Evolutionary conservation across 2,797 vertebrate genomes (phyloP).

Genomic region (Bothrops alternatus): DNA sequence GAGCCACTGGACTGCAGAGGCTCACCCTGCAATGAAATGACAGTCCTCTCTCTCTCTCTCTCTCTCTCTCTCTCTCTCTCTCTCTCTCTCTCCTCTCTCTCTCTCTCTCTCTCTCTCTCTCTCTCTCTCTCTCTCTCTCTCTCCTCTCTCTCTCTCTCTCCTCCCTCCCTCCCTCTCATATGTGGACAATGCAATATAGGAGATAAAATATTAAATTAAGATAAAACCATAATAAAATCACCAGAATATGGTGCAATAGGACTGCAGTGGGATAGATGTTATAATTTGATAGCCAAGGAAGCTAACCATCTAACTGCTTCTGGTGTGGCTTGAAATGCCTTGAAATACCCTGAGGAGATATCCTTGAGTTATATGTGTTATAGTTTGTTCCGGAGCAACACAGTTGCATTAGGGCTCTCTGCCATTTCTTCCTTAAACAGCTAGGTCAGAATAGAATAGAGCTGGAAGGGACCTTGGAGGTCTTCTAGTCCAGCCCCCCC

Average conservation of each 20-base stretch:
- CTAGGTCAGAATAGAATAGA: background rate
- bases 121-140: too few species aligned
- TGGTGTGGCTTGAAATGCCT: background rate
- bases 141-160: too few species aligned
- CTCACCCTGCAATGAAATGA: conserved; percentile 56
- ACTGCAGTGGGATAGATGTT: too few species aligned
- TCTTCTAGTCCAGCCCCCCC: too few species aligned
- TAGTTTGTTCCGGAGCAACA: background rate
- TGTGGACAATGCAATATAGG: background rate
- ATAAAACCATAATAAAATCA: background rate
- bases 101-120: too few species aligned
- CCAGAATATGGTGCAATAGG: background rate
- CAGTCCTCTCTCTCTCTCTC: background rate
- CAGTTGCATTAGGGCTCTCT: background rate
- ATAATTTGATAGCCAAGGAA: background rate
- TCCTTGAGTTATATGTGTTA: background rate
- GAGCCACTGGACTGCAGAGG: conserved; percentile 38
- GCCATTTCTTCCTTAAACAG: background rate
- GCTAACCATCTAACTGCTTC: background rate
- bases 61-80: background rate
- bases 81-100: too few species aligned
- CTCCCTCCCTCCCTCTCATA: background rate
- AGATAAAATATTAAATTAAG: background rate
- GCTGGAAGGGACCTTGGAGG: too few species aligned
- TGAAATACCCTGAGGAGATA: background rate